phyloP scores from a whole-genome alignment of 2,888 invertebrate species.

The Macaria liturata region DNA sequence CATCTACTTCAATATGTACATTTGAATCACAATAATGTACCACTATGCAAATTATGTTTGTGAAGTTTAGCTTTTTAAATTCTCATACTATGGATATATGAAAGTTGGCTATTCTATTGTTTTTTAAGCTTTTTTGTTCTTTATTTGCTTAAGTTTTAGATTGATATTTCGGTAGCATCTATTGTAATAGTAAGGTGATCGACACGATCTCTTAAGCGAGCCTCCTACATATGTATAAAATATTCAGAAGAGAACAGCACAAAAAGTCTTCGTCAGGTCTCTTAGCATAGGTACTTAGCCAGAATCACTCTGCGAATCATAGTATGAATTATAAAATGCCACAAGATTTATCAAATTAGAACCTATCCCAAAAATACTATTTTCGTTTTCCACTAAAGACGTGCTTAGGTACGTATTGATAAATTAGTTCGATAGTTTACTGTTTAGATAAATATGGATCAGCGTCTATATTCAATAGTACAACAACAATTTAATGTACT shows the following conservation, averaged over 20 bases:
- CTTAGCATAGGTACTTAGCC: too few species aligned
- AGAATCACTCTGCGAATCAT: too few species aligned
- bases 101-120: slow-evolving; percentile 16
- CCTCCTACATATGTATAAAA: slow-evolving; percentile 65
- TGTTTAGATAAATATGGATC: too few species aligned
- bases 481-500: too few species aligned
- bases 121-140: slow-evolving; percentile 14
- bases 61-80: slow-evolving; percentile 27
- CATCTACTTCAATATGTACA: slow-evolving; percentile 8
- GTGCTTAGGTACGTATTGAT: too few species aligned
- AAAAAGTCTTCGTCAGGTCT: slow-evolving; percentile 69
- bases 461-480: too few species aligned
- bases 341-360: too few species aligned
- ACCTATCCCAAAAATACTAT: too few species aligned
- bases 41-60: slow-evolving; percentile 16
- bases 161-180: slow-evolving; percentile 30
- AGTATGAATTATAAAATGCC: too few species aligned
- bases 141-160: slow-evolving; percentile 32
- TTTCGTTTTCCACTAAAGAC: too few species aligned
- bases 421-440: too few species aligned
- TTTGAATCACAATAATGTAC: slow-evolving; percentile 9
- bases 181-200: slow-evolving; percentile 55
- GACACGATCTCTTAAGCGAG: slow-evolving; percentile 58
- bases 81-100: slow-evolving; percentile 29
- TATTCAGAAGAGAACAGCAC: slow-evolving; percentile 61